Conservation (phyloP, 2,797 vertebrate species). For the Sparus aurata region DNA sequence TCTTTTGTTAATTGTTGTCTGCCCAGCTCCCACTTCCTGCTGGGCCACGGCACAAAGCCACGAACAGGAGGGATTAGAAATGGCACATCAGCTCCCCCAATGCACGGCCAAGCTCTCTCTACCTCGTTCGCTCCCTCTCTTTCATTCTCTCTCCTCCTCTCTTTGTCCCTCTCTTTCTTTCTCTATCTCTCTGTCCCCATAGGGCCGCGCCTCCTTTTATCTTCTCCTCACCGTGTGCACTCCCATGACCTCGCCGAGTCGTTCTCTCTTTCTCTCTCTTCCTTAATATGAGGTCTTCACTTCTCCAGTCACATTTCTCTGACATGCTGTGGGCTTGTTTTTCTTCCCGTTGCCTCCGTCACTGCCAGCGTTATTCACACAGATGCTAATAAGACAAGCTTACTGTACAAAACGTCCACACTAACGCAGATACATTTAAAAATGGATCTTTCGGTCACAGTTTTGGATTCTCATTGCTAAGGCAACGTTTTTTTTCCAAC, state of each 20-base stretch:
- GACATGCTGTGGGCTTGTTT: conserved; percentile 11
- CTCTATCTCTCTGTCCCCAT: conserved; percentile 57
- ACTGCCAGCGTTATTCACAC: background rate
- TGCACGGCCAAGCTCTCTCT: conserved; percentile 73
- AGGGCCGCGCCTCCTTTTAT: conserved; percentile 73
- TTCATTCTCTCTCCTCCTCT: conserved; percentile 51
- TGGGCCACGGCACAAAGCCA: conserved; percentile 90
- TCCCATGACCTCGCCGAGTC: conserved; percentile 65
- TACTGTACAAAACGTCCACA: conserved; percentile 1
- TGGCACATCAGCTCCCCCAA: conserved; percentile 85
- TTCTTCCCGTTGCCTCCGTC: conserved; percentile 26
- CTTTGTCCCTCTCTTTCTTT: conserved; percentile 55
- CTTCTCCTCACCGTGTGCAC: conserved; percentile 67
- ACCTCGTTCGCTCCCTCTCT: conserved; percentile 59
- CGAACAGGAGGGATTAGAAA: conserved; percentile 91
- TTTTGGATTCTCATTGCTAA: background rate
- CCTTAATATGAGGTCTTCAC: conserved; percentile 53
- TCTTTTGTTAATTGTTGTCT: conserved; percentile 94
- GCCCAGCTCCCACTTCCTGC: conserved; percentile 92
- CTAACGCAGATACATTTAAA: background rate
- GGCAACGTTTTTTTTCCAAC: background rate
- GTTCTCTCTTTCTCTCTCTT: conserved; percentile 35
- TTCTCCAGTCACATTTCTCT: conserved; percentile 34
- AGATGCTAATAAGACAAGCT: conserved; percentile 18
- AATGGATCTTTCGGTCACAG: background rate